Evolutionary conservation across 2,113 vertebrate species (phyloP).

Genomic region (Corynorhinus townsendii): DNA sequence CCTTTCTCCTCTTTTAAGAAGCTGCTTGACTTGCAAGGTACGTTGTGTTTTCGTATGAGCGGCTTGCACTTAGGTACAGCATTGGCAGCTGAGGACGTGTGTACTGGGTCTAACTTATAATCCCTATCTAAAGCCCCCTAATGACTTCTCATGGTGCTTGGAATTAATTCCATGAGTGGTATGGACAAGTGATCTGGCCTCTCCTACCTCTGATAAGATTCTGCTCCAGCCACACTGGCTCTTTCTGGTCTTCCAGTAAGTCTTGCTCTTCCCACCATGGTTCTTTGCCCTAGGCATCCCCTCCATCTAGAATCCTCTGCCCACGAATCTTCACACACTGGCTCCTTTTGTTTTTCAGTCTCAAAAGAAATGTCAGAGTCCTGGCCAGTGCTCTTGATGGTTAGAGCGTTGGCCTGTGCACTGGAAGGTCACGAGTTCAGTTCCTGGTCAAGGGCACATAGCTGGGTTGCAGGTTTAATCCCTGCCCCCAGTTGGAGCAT

Average conservation of each 20-base stretch:
- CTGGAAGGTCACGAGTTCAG: too few relatives aligned
- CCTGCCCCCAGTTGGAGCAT: too few relatives aligned
- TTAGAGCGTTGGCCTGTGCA: too few relatives aligned
- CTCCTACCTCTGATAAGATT: background rate
- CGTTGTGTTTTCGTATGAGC: background rate
- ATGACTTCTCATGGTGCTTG: background rate
- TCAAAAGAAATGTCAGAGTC: background rate
- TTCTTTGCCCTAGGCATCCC: background rate
- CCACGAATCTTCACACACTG: background rate
- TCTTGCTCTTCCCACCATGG: background rate
- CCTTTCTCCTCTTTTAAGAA: background rate
- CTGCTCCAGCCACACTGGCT: background rate
- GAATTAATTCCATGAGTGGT: background rate
- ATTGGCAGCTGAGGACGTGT: background rate
- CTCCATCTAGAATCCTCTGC: background rate
- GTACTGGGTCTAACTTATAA: rapidly evolving
- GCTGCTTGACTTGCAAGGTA: background rate
- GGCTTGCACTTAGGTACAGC: background rate
- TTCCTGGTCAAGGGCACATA: too few relatives aligned
- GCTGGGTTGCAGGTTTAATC: too few relatives aligned
- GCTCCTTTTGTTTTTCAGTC: background rate
- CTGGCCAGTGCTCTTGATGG: too few relatives aligned
- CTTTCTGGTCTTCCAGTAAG: background rate
- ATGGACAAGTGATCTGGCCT: background rate
- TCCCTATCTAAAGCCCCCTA: background rate